Percentiles rank a stretch among this genome's conserved stretches.
Conservation (phyloP, 2,113 vertebrate species). For the Pycnonotus jocosus region DNA sequence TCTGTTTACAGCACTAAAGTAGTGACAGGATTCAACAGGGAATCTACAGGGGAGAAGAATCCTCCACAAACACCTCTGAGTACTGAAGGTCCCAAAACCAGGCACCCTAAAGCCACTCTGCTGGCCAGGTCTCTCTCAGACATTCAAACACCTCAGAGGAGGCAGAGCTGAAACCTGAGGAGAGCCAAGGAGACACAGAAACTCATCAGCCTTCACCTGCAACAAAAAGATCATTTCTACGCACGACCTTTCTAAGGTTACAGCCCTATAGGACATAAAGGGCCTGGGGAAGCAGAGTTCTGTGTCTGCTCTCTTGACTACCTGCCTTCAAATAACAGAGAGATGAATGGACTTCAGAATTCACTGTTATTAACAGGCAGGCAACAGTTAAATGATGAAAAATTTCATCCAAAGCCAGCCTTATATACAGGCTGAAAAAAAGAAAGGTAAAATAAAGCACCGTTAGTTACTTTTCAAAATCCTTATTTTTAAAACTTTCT, state of each 20-base stretch:
- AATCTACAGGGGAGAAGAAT: fast-evolving
- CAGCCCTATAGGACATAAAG: not conserved
- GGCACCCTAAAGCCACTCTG: not conserved
- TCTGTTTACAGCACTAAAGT: not conserved
- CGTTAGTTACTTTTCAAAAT: not conserved
- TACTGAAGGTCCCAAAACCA: not conserved
- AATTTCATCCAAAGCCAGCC: not conserved
- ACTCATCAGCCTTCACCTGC: not conserved
- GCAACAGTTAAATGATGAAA: not conserved
- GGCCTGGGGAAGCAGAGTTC: not conserved
- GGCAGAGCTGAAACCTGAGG: not conserved
- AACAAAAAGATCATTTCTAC: not conserved
- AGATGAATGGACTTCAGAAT: not conserved
- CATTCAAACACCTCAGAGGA: not conserved
- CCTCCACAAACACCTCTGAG: not conserved
- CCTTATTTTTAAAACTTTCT: not conserved
- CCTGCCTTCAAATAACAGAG: not conserved
- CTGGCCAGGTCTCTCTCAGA: not conserved
- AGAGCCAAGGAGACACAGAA: not conserved
- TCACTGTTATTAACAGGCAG: not conserved
- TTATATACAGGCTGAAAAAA: not conserved
- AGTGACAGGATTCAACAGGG: not conserved
- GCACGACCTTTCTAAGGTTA: not conserved
- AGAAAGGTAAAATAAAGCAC: fast-evolving
- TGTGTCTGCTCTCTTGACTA: not conserved